Base-by-base conservation (phyloP, 2,797 vertebrate species). In the Clarias laeviceps region DNA sequence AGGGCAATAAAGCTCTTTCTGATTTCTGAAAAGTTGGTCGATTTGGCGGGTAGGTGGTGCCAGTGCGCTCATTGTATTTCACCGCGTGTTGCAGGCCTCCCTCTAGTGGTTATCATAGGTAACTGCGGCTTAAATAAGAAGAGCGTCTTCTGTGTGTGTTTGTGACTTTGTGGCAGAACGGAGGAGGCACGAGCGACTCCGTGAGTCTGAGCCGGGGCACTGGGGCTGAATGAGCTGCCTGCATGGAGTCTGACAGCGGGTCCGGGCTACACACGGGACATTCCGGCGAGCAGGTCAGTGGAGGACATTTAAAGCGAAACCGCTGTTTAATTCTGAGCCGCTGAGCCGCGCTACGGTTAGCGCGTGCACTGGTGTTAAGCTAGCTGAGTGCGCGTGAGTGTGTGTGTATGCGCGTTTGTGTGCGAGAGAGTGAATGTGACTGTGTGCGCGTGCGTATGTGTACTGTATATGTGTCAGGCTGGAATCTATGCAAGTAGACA, bases 401-500 rank as follows among this genome's bases (percentile, higher is more conserved):
- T 27, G 78, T 27, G 14, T 17, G 27, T 3, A 9, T 14, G 54
- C 12, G 76, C 34, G 20, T 64, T 4, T 5, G 57, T 17, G 27
- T 11, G 50, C 11, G 76, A 32, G 54, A 24, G 74, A 17, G 32
- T 7, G 76, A 4, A 18, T 7, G 79, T 66, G 34, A 45, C 37
- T 29, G 24, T 65, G 72, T 15, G 57, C 64, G 56, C 2, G 15
- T 59, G 50, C 8, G 27, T 78, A 32, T 5, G 29, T 1, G 56
- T 50, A 12, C 45, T 50, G 45, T 50, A 50, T 2, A 50, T 50
- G 45, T 50, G 45, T 50, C 45, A 22, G 45, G 57, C 29, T 73
- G 59, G 64, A 84, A 83, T 83, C n/a, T 83, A n/a, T 45, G 45
- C 37, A 80, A 70, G 83, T 69, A 84, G 56, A 69, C 32, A 27